Evolutionary conservation across 2,797 vertebrate genomes (phyloP).

Genomic region (Poliocrania exsul): DNA sequence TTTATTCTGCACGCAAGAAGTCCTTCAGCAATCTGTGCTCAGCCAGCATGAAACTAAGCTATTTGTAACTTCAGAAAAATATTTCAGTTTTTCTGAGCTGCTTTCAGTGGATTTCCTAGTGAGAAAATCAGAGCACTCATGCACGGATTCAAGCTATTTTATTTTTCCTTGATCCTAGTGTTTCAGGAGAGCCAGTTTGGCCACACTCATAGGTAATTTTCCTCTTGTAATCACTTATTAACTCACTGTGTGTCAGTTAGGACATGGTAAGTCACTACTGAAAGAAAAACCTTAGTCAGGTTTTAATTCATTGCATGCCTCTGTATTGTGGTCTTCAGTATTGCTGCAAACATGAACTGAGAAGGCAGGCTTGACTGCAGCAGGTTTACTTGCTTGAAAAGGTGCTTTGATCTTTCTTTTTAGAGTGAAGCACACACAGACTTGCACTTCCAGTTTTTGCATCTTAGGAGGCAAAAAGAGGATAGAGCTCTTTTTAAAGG

Average conservation of each 20-base stretch:
- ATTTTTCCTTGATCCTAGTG: neutral
- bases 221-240: conserved; percentile 10
- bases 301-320: conserved; percentile 51
- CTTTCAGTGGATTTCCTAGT: neutral
- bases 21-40: neutral
- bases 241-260: conserved; percentile 23
- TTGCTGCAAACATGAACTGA: conserved; percentile 69
- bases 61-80: neutral
- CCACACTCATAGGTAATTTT: neutral
- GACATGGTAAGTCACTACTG: conserved; percentile 37
- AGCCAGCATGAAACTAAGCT: neutral
- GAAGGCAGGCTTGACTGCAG: conserved; percentile 22
- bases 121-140: neutral
- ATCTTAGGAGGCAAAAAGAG: neutral
- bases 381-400: neutral
- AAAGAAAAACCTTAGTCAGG: conserved; percentile 39
- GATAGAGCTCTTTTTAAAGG: conserved; percentile 28
- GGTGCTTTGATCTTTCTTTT: conserved; percentile 26
- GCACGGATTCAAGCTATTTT: neutral
- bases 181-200: neutral
- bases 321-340: conserved; percentile 30
- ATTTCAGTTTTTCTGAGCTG: neutral
- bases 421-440: neutral
- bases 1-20: neutral
- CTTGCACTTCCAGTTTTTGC: conserved; percentile 30